Base-by-base conservation (phyloP, 1,140 invertebrate genomes). In the Wasmannia auropunctata region DNA sequence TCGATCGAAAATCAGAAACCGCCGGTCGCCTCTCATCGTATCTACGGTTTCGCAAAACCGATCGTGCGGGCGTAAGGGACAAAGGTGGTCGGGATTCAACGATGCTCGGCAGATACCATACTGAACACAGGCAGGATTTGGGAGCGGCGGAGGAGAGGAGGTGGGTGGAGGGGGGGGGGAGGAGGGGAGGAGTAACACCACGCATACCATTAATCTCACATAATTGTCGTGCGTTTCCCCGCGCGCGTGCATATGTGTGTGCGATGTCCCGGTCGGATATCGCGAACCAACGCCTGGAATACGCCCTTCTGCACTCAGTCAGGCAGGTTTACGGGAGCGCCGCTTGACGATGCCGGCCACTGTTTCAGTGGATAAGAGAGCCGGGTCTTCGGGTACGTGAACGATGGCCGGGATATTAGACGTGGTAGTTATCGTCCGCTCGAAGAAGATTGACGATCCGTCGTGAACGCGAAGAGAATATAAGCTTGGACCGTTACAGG, bases 371-470 rank as follows among this genome's bases (percentile, higher is more conserved):
- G 58, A 85, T 85, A 85, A 77, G 72, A 85, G 81, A n/a, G n/a
- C n/a, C 56, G 31, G 31, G 34, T 37, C 72, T 40, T 62, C 72
- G 22, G n/a, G n/a, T 49, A 22, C 43, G 72, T 49, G 60, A 76
- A 77, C 70, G 81, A 77, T 51, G 81, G n/a, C n/a, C n/a, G n/a
- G 80, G 81, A 85, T 85, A 85, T 85, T 85, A 85, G 70, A 85
- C 58, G 81, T 58, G 69, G 56, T 85, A 54, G 74, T 75, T 77
- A 85, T 77, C 81, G 81, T 63, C 72, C 51, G 46, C 43, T 74
- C 79, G 79, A 83, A 74, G 79, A 83, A 83, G 79, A 83, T 83
- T 74, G 79, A 83, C 67, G 79, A 83, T 83, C 79, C 37, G 65
- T 34, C 67, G 79, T 7, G 54, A 46, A 83, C 79, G 77, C 49